Conservation (phyloP, 2,888 invertebrate species). For the Epicampocera succincta region DNA sequence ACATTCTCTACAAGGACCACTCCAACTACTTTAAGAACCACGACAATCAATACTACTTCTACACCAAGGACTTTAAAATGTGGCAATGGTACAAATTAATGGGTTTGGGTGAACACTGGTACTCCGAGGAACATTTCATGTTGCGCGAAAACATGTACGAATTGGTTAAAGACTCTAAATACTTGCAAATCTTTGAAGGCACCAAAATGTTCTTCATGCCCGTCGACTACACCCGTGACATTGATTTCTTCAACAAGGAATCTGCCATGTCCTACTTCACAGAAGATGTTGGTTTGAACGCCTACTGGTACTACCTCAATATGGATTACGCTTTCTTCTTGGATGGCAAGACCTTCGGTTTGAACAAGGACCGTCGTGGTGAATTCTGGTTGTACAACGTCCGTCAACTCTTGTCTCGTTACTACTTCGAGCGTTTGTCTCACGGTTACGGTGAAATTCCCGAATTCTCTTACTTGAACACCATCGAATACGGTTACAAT, state of each 20-base stretch:
- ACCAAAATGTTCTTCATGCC: conserved; percentile 77
- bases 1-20: conserved; percentile 77
- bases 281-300: conserved; percentile 87
- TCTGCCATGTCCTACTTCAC: conserved; percentile 86
- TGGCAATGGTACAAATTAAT: conserved; percentile 79
- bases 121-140: conserved; percentile 73
- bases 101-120: conserved; percentile 77
- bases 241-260: conserved; percentile 82
- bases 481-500: conserved; percentile 84
- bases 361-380: conserved; percentile 84
- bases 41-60: conserved; percentile 71
- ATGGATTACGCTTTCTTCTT: conserved; percentile 86
- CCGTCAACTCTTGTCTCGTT: conserved; percentile 87
- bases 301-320: conserved; percentile 85
- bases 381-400: conserved; percentile 86
- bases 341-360: conserved; percentile 83
- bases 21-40: conserved; percentile 71
- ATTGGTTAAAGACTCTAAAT: conserved; percentile 74
- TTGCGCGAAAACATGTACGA: conserved; percentile 76
- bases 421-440: conserved; percentile 89
- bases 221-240: conserved; percentile 85
- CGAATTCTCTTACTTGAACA: conserved; percentile 83
- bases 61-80: conserved; percentile 77
- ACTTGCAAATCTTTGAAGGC: conserved; percentile 73
- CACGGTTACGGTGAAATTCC: conserved; percentile 87